Evolutionary conservation across 2,888 invertebrate species (phyloP).

Genomic region (Melitaea athalia): DNA sequence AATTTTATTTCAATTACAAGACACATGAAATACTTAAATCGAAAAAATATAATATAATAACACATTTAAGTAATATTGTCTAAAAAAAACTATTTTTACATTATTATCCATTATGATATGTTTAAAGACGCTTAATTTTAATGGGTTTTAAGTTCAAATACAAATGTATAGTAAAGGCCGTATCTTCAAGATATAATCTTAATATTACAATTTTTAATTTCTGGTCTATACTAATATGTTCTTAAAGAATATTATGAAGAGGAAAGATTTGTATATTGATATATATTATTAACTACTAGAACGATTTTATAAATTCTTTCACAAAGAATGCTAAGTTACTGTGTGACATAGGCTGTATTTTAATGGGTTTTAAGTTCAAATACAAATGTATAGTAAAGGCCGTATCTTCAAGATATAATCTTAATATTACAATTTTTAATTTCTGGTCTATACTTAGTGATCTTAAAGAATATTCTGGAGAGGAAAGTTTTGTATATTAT

Average conservation of each 20-base stretch:
- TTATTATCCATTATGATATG: neutral
- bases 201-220: neutral
- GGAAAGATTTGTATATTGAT: too few species aligned
- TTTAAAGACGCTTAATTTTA: neutral
- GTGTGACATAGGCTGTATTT: too few species aligned
- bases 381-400: neutral
- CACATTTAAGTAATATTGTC: neutral
- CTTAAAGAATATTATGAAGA: too few species aligned
- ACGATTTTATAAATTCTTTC: too few species aligned
- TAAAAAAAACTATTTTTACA: neutral
- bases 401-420: neutral
- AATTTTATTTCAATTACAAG: slow-evolving; percentile 22
- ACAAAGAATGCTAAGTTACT: too few species aligned
- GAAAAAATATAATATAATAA: neutral
- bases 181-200: neutral
- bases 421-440: neutral
- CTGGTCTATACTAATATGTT: too few species aligned
- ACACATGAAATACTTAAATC: neutral
- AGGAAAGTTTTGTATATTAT: too few species aligned
- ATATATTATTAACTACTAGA: too few species aligned
- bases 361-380: neutral
- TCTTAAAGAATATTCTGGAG: too few species aligned
- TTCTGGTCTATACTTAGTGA: too few species aligned
- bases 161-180: neutral
- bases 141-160: neutral